Conservation (phyloP, 1,140 invertebrate genomes). For the Achatina immaculata region DNA sequence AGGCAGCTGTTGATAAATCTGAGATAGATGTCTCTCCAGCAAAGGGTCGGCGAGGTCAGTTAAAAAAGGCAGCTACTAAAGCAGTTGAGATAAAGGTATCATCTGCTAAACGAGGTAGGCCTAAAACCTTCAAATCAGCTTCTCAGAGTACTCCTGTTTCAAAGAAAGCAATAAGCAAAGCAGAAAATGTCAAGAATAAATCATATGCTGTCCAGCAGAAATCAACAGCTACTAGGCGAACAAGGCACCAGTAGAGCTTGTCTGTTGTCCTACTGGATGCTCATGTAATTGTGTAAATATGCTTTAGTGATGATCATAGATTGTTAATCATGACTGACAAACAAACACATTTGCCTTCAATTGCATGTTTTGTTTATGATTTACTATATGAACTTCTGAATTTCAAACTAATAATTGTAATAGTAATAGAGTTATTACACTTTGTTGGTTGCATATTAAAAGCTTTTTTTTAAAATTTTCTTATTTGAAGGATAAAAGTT, state of each 20-base stretch:
- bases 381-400: no score
- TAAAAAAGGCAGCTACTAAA: background rate
- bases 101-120: background rate
- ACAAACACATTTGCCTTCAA: background rate
- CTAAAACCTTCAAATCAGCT: background rate
- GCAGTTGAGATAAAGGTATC: background rate
- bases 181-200: background rate
- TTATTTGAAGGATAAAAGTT: no score
- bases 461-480: no score
- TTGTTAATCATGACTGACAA: conserved; percentile 4
- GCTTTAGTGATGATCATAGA: background rate
- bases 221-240: background rate
- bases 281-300: background rate
- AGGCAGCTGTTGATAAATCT: no score
- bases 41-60: background rate
- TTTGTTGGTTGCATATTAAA: no score
- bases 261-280: background rate
- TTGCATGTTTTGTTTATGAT: no score
- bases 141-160: no score
- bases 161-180: background rate
- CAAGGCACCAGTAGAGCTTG: background rate
- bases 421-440: no score
- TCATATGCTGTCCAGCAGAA: background rate
- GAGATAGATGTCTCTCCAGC: background rate
- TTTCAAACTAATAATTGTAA: no score